phyloP scores from a whole-genome alignment of 2,888 invertebrate species.

The Tenthredo livida region DNA sequence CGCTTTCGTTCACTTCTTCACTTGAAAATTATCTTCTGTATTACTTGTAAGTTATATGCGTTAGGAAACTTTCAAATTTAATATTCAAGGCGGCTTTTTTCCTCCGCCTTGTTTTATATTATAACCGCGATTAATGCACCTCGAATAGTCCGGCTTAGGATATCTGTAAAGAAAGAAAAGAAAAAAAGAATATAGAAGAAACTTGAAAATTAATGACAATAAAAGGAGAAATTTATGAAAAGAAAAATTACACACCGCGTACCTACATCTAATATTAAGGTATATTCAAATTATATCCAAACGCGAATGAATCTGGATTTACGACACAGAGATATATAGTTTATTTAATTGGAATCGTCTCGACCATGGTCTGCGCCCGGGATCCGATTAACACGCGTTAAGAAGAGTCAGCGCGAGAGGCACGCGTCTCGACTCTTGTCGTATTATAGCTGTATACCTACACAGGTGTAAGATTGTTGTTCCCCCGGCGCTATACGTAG shows the following conservation, averaged over 20 bases:
- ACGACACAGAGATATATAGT: neutral
- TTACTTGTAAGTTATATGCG: neutral
- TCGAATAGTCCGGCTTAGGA: neutral
- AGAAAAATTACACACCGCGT: too few species aligned
- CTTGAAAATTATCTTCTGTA: neutral
- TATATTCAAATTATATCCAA: neutral
- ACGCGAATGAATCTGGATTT: neutral
- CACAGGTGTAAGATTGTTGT: neutral
- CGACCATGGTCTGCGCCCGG: neutral
- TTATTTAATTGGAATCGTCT: constrained; percentile 21
- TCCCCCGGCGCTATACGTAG: neutral
- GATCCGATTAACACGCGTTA: neutral
- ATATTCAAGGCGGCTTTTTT: neutral
- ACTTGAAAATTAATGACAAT: too few species aligned
- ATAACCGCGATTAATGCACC: neutral
- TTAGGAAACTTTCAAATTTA: neutral
- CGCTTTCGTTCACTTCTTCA: constrained; percentile 24
- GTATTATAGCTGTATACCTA: neutral
- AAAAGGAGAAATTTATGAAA: too few species aligned
- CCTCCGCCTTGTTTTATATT: neutral
- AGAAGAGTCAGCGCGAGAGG: neutral
- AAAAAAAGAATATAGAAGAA: neutral
- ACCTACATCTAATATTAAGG: neutral
- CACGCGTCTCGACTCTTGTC: neutral
- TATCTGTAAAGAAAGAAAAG: neutral